These are phyloP conservation scores for Alosa alosa DNA, from an alignment of 2,113 vertebrate species.

Conservation along the genomic window DNA sequence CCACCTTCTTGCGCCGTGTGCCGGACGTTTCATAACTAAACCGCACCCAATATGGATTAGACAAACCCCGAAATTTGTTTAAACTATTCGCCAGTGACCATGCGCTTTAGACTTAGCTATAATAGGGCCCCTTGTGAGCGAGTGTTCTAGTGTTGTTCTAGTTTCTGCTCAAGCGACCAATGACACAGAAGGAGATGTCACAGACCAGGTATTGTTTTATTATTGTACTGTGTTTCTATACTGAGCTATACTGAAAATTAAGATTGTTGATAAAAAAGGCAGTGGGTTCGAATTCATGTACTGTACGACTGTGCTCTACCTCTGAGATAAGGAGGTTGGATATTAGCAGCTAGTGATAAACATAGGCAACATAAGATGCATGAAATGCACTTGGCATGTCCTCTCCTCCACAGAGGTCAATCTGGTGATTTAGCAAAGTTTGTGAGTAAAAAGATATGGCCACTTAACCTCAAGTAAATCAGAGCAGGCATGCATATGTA, in stretches of 20 bases:
- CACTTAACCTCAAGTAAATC: slow-evolving; percentile 12
- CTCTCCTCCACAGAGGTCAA: neutral
- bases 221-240: no score
- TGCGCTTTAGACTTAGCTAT: no score
- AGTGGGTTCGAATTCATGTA: neutral
- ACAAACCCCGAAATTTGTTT: no score
- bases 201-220: no score
- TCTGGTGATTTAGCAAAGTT: neutral
- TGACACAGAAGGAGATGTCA: no score
- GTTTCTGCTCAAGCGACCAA: neutral
- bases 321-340: neutral
- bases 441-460: neutral
- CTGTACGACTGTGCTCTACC: neutral
- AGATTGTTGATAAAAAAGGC: neutral
- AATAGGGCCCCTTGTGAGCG: no score
- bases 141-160: neutral
- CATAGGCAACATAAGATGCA: neutral
- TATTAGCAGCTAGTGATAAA: neutral
- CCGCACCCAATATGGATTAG: no score
- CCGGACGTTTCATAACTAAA: no score
- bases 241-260: no score
- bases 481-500: neutral
- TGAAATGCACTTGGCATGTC: slow-evolving; percentile 1
- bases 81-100: no score
- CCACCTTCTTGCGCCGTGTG: no score